phyloP scores from a whole-genome alignment of 1,140 invertebrate genomes.

The Penaeus chinensis region DNA sequence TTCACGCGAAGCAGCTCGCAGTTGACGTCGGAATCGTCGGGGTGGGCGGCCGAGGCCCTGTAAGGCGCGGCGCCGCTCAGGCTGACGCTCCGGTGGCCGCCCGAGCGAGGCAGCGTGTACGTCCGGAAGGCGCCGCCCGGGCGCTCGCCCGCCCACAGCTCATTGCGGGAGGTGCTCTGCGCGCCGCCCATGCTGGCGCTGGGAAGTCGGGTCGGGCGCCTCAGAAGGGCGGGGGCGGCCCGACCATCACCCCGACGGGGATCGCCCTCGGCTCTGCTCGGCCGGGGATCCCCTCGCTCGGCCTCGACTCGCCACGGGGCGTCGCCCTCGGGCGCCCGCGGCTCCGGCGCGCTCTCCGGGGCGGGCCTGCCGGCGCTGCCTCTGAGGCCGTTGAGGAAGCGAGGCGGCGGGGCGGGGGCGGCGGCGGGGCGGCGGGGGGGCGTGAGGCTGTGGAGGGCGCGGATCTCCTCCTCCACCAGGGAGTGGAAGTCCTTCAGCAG shows the following conservation, averaged over 20 bases:
- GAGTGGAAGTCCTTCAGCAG: slow-evolving; percentile 49
- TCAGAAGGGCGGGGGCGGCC: not conserved
- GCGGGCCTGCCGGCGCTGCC: not conserved
- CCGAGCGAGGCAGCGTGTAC: slow-evolving; percentile 50
- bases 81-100: slow-evolving; percentile 53
- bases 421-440: not conserved
- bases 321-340: not conserved
- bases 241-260: not conserved
- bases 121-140: slow-evolving; percentile 31
- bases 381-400: not conserved
- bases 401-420: not conserved
- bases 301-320: not conserved
- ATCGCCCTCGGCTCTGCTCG: too few species aligned
- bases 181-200: slow-evolving; percentile 24
- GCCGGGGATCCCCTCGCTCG: too few species aligned
- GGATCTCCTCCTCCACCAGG: slow-evolving; percentile 45
- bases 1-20: slow-evolving; percentile 57
- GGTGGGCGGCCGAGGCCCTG: slow-evolving; percentile 47
- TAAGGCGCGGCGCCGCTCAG: slow-evolving; percentile 39
- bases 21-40: slow-evolving; percentile 51
- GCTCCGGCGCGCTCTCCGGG: not conserved
- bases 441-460: slow-evolving; percentile 26
- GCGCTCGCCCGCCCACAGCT: slow-evolving; percentile 24
- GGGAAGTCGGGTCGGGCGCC: not conserved
- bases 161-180: slow-evolving; percentile 30